A percentile compares a stretch with the other conserved stretches of the same genome.
Evolutionary conservation across 1,140 invertebrate genomes (phyloP).

Genomic region (Drosophila sp.): DNA sequence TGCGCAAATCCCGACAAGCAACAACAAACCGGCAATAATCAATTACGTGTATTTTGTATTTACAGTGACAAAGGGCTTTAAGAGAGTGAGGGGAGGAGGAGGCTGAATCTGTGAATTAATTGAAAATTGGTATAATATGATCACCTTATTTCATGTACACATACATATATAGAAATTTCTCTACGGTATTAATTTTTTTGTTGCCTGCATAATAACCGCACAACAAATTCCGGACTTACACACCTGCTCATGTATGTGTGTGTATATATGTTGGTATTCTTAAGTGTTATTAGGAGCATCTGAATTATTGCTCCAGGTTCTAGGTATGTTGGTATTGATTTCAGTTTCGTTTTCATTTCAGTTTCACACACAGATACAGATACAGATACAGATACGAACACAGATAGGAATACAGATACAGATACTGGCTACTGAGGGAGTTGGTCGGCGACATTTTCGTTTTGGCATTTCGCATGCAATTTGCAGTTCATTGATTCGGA

Average conservation of each 20-base stretch:
- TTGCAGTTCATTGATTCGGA: conserved; percentile 84
- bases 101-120: no score
- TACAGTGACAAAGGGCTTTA: neutral
- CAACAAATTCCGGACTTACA: neutral
- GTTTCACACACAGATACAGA: conserved; percentile 8
- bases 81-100: neutral
- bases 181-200: no score
- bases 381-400: neutral
- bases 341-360: conserved; percentile 54
- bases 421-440: conserved; percentile 24
- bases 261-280: conserved; percentile 16
- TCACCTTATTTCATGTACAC: no score
- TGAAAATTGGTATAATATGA: no score
- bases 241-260: neutral
- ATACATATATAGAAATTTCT: no score
- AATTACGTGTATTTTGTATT: neutral
- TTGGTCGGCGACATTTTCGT: conserved; percentile 75
- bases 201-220: no score
- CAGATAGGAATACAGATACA: neutral
- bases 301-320: conserved; percentile 44
- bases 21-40: conserved; percentile 29
- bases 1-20: conserved; percentile 10
- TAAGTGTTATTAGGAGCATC: conserved; percentile 44
- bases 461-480: conserved; percentile 84
- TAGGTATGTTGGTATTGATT: conserved; percentile 53